These are phyloP conservation scores for Pocota personata DNA, from an alignment of 2,888 invertebrate genomes.

Conservation along the genomic window DNA sequence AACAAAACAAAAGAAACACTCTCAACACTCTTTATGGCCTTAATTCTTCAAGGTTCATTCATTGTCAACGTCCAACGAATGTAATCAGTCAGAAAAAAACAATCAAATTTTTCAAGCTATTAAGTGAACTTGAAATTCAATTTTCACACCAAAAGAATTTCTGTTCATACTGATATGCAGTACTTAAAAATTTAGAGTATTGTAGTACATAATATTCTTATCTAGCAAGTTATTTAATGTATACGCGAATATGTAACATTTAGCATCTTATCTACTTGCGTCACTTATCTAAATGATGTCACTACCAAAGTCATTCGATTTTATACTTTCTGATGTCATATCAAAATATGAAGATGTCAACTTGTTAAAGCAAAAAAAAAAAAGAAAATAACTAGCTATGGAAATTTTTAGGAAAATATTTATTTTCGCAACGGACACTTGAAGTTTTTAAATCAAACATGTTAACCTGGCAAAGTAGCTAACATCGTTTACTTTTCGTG, in stretches of 20 bases:
- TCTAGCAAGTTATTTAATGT: too few relatives aligned
- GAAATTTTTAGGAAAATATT: conserved; percentile 30
- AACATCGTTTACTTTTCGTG: conserved; percentile 22
- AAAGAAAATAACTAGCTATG: too few relatives aligned
- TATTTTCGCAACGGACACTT: conserved; percentile 6
- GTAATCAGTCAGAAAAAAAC: too few relatives aligned
- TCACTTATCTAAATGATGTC: conserved; percentile 53
- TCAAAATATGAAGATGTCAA: conserved; percentile 39
- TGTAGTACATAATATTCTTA: too few relatives aligned
- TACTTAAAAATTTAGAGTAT: too few relatives aligned
- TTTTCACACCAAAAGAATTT: background rate
- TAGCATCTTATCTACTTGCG: conserved; percentile 42
- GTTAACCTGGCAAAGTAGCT: conserved; percentile 14
- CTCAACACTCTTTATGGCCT: too few relatives aligned
- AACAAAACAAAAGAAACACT: too few relatives aligned
- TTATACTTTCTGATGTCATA: conserved; percentile 36
- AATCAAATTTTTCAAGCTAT: too few relatives aligned
- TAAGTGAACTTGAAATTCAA: background rate
- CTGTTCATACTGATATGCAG: too few relatives aligned
- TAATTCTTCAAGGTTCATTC: too few relatives aligned
- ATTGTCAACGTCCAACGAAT: too few relatives aligned
- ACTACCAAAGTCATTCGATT: conserved; percentile 14
- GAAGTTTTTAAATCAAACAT: background rate
- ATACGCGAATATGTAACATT: background rate
- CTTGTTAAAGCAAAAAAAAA: background rate